These are phyloP conservation scores for Cranoglanis bouderius DNA, from an alignment of 2,113 vertebrate species.

Conservation along the genomic window DNA sequence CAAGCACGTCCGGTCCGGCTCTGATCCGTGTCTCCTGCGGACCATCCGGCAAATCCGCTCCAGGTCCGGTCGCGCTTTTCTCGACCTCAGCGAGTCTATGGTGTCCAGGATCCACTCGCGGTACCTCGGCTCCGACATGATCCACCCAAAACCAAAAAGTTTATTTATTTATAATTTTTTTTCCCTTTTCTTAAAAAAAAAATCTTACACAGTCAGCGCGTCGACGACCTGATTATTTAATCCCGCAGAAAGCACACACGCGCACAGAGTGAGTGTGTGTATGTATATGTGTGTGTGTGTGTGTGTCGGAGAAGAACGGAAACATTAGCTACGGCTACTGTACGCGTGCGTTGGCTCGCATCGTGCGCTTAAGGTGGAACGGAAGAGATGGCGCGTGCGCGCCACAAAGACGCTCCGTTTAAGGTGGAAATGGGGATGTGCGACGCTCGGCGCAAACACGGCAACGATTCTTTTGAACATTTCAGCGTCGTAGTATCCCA, in stretches of 20 bases:
- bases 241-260: not conserved
- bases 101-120: constrained; percentile 90
- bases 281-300: not conserved
- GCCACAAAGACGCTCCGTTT: constrained; percentile 61
- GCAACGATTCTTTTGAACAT: too few species aligned
- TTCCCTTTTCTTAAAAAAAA: too few species aligned
- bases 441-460: not conserved
- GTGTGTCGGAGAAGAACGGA: constrained; percentile 71
- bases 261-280: not conserved
- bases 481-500: not conserved
- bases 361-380: constrained; percentile 82
- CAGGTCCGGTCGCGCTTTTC: constrained; percentile 90
- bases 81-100: constrained; percentile 89
- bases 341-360: constrained; percentile 73
- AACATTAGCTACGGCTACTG: constrained; percentile 65
- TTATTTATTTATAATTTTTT: not conserved
- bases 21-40: constrained; percentile 86
- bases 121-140: constrained; percentile 80
- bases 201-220: not conserved
- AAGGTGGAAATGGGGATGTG: constrained; percentile 67
- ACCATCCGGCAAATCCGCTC: constrained; percentile 93
- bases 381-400: constrained; percentile 60
- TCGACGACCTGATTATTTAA: not conserved
- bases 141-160: not conserved
- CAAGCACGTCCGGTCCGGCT: constrained; percentile 84